Evolutionary conservation across 2,888 invertebrate species (phyloP).

Genomic region (Hoplodrina ambigua): DNA sequence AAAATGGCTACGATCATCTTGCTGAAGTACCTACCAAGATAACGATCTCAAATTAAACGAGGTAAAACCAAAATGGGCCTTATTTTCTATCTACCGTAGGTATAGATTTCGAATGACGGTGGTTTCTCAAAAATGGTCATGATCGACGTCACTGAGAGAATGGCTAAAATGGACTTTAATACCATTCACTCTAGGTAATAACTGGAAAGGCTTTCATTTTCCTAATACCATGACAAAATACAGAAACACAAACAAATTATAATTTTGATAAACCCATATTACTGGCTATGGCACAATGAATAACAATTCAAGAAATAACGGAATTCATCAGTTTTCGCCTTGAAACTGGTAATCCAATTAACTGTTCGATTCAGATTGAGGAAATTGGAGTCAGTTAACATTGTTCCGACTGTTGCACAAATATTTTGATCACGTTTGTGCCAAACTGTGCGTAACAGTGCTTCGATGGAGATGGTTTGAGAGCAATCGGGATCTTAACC

Average conservation of each 20-base stretch:
- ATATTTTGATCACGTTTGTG: conserved; percentile 63
- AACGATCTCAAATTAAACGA: background rate
- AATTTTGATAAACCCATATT: conserved; percentile 17
- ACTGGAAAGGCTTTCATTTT: background rate
- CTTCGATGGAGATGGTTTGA: conserved; percentile 29
- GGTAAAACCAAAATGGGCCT: background rate
- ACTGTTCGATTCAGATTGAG: conserved; percentile 51
- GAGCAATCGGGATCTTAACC: conserved; percentile 20
- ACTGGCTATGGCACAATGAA: conserved; percentile 27
- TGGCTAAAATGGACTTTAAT: too few relatives aligned
- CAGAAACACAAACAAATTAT: conserved; percentile 32
- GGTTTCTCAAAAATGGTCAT: background rate
- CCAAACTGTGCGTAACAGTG: conserved; percentile 51
- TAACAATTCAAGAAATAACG: conserved; percentile 48
- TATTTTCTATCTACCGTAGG: background rate
- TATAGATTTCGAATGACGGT: background rate
- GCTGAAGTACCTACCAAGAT: background rate
- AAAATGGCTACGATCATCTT: background rate
- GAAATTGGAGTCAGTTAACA: conserved; percentile 49
- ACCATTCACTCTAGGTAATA: background rate
- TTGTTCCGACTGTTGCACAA: conserved; percentile 45
- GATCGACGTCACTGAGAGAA: background rate
- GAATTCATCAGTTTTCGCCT: conserved; percentile 43
- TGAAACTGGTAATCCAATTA: conserved; percentile 56
- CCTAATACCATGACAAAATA: background rate